Conservation (phyloP, 2,797 vertebrate genomes). For the Galaxias olidus region DNA sequence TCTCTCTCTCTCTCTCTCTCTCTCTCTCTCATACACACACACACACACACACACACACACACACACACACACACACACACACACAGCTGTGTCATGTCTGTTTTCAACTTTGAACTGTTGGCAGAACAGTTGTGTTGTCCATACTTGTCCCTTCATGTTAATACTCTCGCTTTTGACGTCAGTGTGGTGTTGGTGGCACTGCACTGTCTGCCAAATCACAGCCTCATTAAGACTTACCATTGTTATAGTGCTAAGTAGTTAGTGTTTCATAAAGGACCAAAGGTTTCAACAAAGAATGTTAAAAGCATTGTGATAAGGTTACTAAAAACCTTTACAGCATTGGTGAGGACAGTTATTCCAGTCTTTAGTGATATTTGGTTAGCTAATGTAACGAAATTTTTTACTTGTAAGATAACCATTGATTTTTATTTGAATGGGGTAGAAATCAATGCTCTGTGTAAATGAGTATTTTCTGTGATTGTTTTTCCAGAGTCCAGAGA, state of each 20-base stretch:
- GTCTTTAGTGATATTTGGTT: not conserved
- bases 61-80: conserved; percentile 18
- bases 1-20: too few species aligned
- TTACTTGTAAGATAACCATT: conserved; percentile 19
- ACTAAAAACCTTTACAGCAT: conserved; percentile 18
- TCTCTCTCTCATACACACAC: too few species aligned
- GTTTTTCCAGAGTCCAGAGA: too few species aligned
- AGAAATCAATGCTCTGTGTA: conserved; percentile 24
- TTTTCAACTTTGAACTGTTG: conserved; percentile 52
- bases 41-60: too few species aligned
- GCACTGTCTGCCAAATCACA: conserved; percentile 50
- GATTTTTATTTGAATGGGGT: conserved; percentile 27
- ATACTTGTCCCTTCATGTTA: conserved; percentile 41
- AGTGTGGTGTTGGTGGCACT: conserved; percentile 28
- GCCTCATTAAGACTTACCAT: conserved; percentile 39
- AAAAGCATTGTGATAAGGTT: conserved; percentile 25
- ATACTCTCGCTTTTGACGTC: conserved; percentile 15
- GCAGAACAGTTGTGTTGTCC: conserved; percentile 51
- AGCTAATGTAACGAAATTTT: not conserved
- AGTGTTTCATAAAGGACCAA: conserved; percentile 47
- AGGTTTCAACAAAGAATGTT: conserved; percentile 36
- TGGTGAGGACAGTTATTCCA: conserved; percentile 13
- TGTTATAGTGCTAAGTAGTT: conserved; percentile 42
- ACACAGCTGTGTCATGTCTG: conserved; percentile 57
- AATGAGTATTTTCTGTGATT: conserved; percentile 13